phyloP scores from a whole-genome alignment of 2,113 vertebrate species.

The Ascaphus truei region DNA sequence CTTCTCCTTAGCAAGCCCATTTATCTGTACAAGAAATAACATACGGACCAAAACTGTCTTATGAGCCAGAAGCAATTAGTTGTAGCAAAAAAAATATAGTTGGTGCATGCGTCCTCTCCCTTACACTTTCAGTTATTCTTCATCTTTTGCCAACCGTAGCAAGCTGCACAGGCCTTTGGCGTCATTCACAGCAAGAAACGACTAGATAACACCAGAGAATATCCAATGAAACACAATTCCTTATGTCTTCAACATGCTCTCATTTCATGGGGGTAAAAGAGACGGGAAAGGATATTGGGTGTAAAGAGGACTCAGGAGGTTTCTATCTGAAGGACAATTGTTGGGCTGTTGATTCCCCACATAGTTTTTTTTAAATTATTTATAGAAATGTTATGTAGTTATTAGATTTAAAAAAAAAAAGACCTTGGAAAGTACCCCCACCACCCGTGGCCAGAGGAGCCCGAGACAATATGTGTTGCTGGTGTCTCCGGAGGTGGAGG shows the following conservation, averaged over 20 bases:
- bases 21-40: conserved; percentile 15
- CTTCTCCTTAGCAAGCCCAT: not conserved
- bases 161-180: not conserved
- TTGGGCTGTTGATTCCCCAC: conserved; percentile 3
- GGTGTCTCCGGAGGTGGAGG: too few species aligned
- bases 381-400: not conserved
- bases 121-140: not conserved
- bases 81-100: conserved; percentile 5
- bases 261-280: conserved; percentile 3
- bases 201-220: conserved; percentile 16
- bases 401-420: not conserved
- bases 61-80: conserved; percentile 8
- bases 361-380: conserved; percentile 14
- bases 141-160: conserved; percentile 19
- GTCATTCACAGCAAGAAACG: not conserved
- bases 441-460: too few species aligned
- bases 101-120: not conserved
- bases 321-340: not conserved
- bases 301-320: not conserved
- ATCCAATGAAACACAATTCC: not conserved
- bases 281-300: not conserved
- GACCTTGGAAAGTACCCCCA: too few species aligned
- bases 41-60: not conserved
- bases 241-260: not conserved
- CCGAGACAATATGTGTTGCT: too few species aligned